Percentiles rank a stretch among this genome's conserved stretches.
These are phyloP conservation scores for Fratercula arctica DNA, from an alignment of 2,797 vertebrate species.

Conservation along the genomic window DNA sequence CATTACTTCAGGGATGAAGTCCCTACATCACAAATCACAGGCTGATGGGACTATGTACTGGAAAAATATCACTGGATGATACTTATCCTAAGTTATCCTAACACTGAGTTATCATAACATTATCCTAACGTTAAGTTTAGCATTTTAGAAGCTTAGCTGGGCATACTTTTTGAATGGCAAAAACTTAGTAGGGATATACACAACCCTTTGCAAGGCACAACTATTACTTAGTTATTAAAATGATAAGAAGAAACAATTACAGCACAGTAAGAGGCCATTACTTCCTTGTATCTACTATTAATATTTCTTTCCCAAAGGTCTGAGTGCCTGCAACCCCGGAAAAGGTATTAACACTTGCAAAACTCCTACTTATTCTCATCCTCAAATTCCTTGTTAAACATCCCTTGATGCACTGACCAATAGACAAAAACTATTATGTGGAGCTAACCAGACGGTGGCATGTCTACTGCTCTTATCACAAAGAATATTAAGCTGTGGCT, in stretches of 20 bases:
- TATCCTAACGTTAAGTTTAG: background rate
- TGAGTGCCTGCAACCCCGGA: background rate
- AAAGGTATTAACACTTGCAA: background rate
- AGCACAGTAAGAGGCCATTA: background rate
- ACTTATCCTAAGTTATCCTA: background rate
- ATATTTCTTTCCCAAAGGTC: background rate
- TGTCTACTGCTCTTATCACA: background rate
- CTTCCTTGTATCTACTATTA: background rate
- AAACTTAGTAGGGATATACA: background rate
- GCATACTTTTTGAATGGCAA: background rate
- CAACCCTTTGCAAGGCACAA: background rate
- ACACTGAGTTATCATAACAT: background rate
- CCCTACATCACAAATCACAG: background rate
- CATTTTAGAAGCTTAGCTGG: background rate
- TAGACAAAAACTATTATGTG: background rate
- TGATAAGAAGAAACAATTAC: background rate
- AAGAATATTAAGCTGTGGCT: slow-evolving; percentile 4
- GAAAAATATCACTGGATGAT: background rate
- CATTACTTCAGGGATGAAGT: background rate
- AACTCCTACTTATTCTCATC: background rate
- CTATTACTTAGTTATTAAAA: background rate
- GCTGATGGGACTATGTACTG: accelerated
- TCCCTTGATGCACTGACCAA: background rate
- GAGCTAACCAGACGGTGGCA: background rate
- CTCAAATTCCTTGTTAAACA: background rate